Evolutionary conservation across 2,113 vertebrate species (phyloP).

Genomic region (Gymnorhina tibicen): DNA sequence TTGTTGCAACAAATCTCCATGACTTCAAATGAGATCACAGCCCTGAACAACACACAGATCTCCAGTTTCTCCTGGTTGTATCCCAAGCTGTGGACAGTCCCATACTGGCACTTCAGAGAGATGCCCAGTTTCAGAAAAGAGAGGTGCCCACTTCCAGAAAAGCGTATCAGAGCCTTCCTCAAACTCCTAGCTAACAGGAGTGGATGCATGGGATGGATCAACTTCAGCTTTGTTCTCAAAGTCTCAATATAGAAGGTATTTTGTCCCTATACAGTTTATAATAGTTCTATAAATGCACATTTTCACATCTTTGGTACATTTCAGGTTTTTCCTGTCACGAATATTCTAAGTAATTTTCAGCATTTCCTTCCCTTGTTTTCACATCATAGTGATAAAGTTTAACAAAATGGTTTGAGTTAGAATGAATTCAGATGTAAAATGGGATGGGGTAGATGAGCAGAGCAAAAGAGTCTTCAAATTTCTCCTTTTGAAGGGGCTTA

Average conservation of each 20-base stretch:
- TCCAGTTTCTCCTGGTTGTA: background rate
- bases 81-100: background rate
- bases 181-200: background rate
- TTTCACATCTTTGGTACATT: background rate
- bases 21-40: rapidly evolving
- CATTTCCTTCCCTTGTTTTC: background rate
- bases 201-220: background rate
- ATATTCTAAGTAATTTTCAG: background rate
- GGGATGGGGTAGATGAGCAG: background rate
- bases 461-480: background rate
- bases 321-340: background rate
- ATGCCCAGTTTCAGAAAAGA: too few relatives aligned
- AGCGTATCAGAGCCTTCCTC: background rate
- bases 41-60: rapidly evolving
- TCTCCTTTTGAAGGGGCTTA: background rate
- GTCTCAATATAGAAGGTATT: background rate
- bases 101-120: background rate
- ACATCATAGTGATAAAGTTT: background rate
- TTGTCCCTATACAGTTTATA: background rate
- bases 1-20: background rate
- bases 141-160: background rate
- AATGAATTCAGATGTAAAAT: background rate
- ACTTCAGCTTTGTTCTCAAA: background rate
- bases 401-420: background rate
- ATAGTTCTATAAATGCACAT: background rate